Evolutionary conservation across 2,888 invertebrate species (phyloP).

Genomic region (Chromoteleia sp.): DNA sequence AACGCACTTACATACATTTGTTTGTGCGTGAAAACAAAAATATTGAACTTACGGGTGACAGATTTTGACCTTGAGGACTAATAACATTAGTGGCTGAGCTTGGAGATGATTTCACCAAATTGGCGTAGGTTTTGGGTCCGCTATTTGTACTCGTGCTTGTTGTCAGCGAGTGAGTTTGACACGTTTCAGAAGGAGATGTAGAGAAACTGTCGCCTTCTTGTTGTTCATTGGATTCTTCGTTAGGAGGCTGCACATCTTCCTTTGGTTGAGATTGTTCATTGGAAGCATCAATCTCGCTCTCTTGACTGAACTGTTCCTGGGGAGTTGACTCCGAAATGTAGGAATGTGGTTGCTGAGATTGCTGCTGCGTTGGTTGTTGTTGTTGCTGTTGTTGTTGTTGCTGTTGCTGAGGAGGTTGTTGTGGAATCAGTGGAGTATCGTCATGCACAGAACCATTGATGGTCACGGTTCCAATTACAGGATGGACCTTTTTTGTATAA

Average conservation of each 20-base stretch:
- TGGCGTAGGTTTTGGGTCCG: constrained; percentile 94
- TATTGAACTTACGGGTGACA: constrained; percentile 83
- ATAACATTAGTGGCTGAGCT: constrained; percentile 76
- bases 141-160: constrained; percentile 83
- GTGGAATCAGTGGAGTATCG: constrained; percentile 80
- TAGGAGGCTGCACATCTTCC: constrained; percentile 78
- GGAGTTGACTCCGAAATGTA: constrained; percentile 77
- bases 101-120: constrained; percentile 89
- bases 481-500: constrained; percentile 77
- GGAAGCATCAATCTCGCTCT: constrained; percentile 78
- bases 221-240: constrained; percentile 81
- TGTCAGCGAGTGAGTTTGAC: constrained; percentile 83
- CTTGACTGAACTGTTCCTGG: constrained; percentile 81
- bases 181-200: constrained; percentile 81
- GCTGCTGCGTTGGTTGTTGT: constrained; percentile 66
- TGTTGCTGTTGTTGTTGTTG: constrained; percentile 76
- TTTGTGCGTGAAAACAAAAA: too few species aligned
- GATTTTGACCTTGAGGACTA: constrained; percentile 82
- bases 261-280: constrained; percentile 71
- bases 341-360: constrained; percentile 76
- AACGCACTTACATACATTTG: too few species aligned
- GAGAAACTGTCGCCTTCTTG: constrained; percentile 79
- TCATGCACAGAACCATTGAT: constrained; percentile 83
- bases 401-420: constrained; percentile 77
- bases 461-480: constrained; percentile 80